phyloP scores from a whole-genome alignment of 1,140 invertebrate genomes.

The Matsumurasca onukii region DNA sequence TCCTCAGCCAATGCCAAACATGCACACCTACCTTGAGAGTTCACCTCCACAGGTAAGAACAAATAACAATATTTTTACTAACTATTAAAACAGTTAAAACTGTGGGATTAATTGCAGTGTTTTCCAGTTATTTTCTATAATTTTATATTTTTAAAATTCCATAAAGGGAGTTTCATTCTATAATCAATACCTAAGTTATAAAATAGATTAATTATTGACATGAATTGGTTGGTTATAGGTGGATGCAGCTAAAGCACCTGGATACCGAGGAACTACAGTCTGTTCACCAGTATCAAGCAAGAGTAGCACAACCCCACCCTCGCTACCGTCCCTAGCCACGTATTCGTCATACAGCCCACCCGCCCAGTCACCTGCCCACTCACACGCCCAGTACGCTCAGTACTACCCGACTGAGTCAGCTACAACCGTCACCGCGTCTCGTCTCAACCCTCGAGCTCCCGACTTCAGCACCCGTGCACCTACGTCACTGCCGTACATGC shows the following conservation, averaged over 20 bases:
- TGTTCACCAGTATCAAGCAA: slow-evolving; percentile 72
- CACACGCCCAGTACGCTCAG: background rate
- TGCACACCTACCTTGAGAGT: slow-evolving; percentile 56
- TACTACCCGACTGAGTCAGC: background rate
- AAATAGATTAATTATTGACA: no score
- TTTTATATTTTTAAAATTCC: slow-evolving; percentile 2
- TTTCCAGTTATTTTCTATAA: no score
- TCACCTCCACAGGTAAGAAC: slow-evolving; percentile 54
- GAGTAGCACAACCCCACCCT: slow-evolving; percentile 22
- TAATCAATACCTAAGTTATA: no score
- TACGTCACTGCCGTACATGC: slow-evolving; percentile 41
- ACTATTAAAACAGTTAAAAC: background rate
- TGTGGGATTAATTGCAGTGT: background rate
- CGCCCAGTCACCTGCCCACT: slow-evolving; percentile 25
- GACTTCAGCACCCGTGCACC: slow-evolving; percentile 74
- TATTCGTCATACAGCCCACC: slow-evolving; percentile 35
- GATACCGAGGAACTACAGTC: slow-evolving; percentile 68
- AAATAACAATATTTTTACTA: background rate
- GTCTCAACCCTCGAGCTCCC: slow-evolving; percentile 84
- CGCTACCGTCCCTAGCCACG: slow-evolving; percentile 46
- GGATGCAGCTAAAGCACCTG: slow-evolving; percentile 79
- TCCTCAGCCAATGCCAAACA: slow-evolving; percentile 44
- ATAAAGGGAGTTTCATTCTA: no score
- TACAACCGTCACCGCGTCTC: slow-evolving; percentile 59
- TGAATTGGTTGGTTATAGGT: no score